These are phyloP conservation scores for Rhyacophila evoluta DNA, from an alignment of 2,888 invertebrate genomes.

Conservation along the genomic window DNA sequence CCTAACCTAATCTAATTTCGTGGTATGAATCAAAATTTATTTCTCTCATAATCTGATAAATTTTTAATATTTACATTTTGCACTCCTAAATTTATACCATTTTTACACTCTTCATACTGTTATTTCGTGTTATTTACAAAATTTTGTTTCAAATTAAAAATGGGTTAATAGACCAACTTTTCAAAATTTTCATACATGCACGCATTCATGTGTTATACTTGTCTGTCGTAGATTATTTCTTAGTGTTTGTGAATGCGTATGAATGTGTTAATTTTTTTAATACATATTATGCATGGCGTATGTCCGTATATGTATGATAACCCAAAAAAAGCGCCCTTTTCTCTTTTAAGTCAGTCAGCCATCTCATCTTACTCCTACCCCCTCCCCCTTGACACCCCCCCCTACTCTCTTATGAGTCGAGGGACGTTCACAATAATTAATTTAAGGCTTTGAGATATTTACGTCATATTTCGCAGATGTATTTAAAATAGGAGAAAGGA, in stretches of 20 bases:
- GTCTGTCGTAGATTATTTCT: background rate
- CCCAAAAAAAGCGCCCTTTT: constrained; percentile 53
- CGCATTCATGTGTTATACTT: background rate
- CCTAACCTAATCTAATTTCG: too few species aligned
- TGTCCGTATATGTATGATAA: constrained; percentile 43
- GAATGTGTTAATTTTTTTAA: constrained; percentile 36
- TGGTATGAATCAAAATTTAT: too few species aligned
- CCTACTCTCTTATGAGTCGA: constrained; percentile 32
- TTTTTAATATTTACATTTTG: too few species aligned
- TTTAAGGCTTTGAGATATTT: constrained; percentile 24
- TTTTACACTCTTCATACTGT: too few species aligned
- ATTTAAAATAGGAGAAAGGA: background rate
- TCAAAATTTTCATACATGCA: background rate
- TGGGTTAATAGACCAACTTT: background rate
- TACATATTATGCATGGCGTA: constrained; percentile 31
- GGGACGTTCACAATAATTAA: constrained; percentile 29
- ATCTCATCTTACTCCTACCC: constrained; percentile 30
- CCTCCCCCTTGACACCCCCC: constrained; percentile 28
- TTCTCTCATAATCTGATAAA: too few species aligned
- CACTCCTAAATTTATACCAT: too few species aligned
- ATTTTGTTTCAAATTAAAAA: too few species aligned
- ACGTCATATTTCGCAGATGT: constrained; percentile 14
- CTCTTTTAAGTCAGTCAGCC: constrained; percentile 54
- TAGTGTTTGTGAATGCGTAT: constrained; percentile 36
- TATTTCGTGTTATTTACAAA: too few species aligned